Evolutionary conservation across 2,797 vertebrate genomes (phyloP).

Genomic region (Phoebastria nigripes): DNA sequence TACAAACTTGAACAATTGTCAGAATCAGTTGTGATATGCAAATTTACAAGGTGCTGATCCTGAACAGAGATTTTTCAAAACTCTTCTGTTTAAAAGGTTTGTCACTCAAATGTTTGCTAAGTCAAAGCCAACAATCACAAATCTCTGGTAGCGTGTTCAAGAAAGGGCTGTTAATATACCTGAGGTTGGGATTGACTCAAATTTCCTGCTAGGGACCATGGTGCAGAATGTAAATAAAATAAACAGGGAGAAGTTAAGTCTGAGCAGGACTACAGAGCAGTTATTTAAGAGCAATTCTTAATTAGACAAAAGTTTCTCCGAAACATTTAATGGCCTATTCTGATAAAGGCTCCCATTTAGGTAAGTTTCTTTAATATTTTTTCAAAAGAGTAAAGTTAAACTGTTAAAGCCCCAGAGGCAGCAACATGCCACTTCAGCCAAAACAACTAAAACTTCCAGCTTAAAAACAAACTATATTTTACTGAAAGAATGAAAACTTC

Average conservation of each 20-base stretch:
- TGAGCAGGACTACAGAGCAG: background rate
- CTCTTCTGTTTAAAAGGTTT: background rate
- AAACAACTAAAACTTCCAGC: background rate
- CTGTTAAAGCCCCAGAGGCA: background rate
- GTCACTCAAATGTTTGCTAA: background rate
- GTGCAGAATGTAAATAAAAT: background rate
- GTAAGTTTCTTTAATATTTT: background rate
- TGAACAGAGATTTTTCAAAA: background rate
- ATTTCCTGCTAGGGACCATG: background rate
- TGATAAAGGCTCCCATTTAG: slow-evolving; percentile 17
- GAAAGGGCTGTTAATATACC: background rate
- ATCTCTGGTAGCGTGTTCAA: background rate
- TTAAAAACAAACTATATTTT: background rate
- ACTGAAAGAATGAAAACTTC: background rate
- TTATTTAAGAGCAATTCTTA: background rate
- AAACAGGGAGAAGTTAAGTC: background rate
- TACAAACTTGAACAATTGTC: background rate
- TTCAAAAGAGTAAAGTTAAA: background rate
- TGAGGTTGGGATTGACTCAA: background rate
- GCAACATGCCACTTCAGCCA: background rate
- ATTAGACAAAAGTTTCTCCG: background rate
- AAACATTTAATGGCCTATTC: background rate
- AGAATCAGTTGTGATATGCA: background rate
- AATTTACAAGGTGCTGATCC: background rate
- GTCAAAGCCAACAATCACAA: background rate